These are phyloP conservation scores for Halictus rubicundus DNA, from an alignment of 1,140 invertebrate genomes.

Conservation along the genomic window DNA sequence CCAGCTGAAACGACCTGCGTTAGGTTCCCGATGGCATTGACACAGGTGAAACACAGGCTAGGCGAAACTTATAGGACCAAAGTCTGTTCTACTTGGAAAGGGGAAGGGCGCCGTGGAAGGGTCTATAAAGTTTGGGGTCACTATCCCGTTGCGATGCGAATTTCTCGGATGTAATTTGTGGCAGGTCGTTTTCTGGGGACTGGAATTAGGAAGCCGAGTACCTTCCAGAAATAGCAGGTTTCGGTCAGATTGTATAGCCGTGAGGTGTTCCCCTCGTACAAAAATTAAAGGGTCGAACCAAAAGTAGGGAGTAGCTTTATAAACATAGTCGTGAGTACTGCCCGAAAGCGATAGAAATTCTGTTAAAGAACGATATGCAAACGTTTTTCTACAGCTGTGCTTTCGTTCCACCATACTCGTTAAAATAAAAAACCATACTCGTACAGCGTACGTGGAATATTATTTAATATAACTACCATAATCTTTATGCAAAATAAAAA, in stretches of 20 bases:
- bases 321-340: not conserved
- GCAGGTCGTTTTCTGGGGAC: not conserved
- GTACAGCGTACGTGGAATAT: too few species aligned
- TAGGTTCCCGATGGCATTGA: not conserved
- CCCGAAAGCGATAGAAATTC: not conserved
- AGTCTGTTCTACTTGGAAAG: not conserved
- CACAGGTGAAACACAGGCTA: not conserved
- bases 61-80: not conserved
- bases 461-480: too few species aligned
- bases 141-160: not conserved
- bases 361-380: not conserved
- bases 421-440: too few species aligned
- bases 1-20: not conserved
- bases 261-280: not conserved
- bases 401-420: too few species aligned
- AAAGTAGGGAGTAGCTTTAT: not conserved
- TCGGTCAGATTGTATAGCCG: not conserved
- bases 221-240: not conserved
- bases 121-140: conserved; percentile 2
- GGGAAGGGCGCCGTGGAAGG: not conserved
- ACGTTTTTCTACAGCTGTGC: not conserved
- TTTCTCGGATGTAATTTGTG: conserved; percentile 1
- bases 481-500: too few species aligned
- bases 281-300: not conserved
- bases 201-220: not conserved